phyloP scores from a whole-genome alignment of 2,797 vertebrate species.

The Meriones psammophilus region DNA sequence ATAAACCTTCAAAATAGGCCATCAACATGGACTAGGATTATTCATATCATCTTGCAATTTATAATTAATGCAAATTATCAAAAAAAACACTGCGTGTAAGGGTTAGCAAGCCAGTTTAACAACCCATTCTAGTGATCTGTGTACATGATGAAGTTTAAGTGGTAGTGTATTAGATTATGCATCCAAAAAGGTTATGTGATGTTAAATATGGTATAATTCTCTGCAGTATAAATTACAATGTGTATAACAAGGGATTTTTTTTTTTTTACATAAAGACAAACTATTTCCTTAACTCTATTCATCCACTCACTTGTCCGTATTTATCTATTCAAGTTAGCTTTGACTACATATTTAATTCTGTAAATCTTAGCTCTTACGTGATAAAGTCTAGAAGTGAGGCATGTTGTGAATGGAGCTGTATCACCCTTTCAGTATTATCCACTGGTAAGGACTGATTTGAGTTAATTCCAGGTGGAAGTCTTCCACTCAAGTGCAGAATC shows the following conservation, averaged over 20 bases:
- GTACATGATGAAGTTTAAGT: slow-evolving; percentile 23
- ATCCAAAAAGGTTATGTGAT: not conserved
- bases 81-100: too few relatives aligned
- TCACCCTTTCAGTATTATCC: slow-evolving; percentile 86
- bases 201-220: slow-evolving; percentile 11
- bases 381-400: slow-evolving; percentile 91
- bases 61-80: too few relatives aligned
- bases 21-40: too few relatives aligned
- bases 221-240: not conserved
- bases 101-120: too few relatives aligned
- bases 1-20: too few relatives aligned
- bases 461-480: slow-evolving; percentile 88
- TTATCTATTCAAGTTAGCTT: not conserved
- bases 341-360: slow-evolving; percentile 29
- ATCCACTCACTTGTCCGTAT: not conserved
- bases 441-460: slow-evolving; percentile 86
- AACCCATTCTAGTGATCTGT: not conserved
- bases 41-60: too few relatives aligned
- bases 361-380: slow-evolving; percentile 87
- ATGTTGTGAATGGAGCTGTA: slow-evolving; percentile 90
- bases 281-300: not conserved
- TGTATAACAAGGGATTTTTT: not conserved
- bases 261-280: slow-evolving; percentile 42
- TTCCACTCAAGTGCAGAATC: slow-evolving; percentile 91
- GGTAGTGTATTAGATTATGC: not conserved